Conservation (phyloP, 2,113 vertebrate species). For the Coryphaenoides rupestris region DNA sequence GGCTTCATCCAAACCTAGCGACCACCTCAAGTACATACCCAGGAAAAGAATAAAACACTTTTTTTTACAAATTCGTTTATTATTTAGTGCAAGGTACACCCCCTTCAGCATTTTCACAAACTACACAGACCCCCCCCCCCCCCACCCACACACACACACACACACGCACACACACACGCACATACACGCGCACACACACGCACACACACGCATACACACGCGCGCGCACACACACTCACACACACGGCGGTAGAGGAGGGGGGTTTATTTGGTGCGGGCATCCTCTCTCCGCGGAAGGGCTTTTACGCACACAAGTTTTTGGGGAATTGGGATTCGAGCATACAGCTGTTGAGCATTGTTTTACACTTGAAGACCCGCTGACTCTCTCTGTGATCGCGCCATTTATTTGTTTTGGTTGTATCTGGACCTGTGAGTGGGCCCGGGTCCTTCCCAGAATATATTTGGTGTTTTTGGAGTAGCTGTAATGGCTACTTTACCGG, state of each 20-base stretch:
- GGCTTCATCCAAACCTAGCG: conserved; percentile 65
- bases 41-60: conserved; percentile 53
- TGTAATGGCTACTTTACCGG: conserved; percentile 83
- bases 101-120: neutral
- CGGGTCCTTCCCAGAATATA: conserved; percentile 28
- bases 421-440: conserved; percentile 58
- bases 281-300: conserved; percentile 39
- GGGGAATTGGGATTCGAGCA: conserved; percentile 65
- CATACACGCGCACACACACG: no score
- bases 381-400: neutral
- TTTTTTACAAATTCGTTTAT: conserved; percentile 1
- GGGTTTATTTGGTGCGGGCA: conserved; percentile 15
- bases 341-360: conserved; percentile 34
- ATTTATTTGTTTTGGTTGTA: conserved; percentile 1
- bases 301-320: conserved; percentile 46
- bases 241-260: conserved; percentile 5
- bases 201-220: neutral
- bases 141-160: neutral
- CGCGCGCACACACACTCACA: no score
- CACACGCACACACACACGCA: no score
- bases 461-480: conserved; percentile 54
- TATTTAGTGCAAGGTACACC: conserved; percentile 20
- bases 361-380: conserved; percentile 38
- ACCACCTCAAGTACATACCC: conserved; percentile 65
- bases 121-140: no score